Conservation (phyloP, 2,113 vertebrate genomes). For the Charina bottae region DNA sequence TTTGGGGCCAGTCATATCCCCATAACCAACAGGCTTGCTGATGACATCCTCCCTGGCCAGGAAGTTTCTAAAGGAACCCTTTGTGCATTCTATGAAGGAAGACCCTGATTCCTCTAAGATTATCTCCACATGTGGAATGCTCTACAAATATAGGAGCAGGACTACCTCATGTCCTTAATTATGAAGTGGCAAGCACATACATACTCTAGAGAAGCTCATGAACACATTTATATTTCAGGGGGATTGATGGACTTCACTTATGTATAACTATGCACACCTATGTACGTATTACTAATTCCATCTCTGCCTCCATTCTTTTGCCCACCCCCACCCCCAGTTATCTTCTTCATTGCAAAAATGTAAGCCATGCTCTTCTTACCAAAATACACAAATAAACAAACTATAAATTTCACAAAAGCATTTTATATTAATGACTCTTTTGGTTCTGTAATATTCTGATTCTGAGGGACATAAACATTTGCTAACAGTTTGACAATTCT, state of each 20-base stretch:
- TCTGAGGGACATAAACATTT: background rate
- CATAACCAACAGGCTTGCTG: background rate
- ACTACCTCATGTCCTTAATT: background rate
- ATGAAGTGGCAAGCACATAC: background rate
- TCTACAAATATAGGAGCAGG: background rate
- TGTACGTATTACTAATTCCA: background rate
- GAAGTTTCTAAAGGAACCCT: background rate
- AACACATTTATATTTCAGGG: background rate
- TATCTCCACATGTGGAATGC: background rate
- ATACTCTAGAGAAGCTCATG: background rate
- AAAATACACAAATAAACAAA: background rate
- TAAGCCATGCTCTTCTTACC: background rate
- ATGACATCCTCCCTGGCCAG: background rate
- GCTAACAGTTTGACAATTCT: background rate
- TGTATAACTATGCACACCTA: background rate
- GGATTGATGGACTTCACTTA: background rate
- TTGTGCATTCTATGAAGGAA: background rate
- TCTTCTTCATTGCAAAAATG: background rate
- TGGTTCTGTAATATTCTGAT: background rate
- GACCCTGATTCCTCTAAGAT: background rate
- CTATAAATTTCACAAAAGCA: background rate
- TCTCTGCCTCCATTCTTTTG: background rate
- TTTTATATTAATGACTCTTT: background rate
- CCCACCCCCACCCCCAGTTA: background rate
- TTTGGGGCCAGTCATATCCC: background rate